Percentiles rank a stretch among this genome's conserved stretches.
phyloP scores from a whole-genome alignment of 2,113 vertebrate species.

The Isichthys henryi region DNA sequence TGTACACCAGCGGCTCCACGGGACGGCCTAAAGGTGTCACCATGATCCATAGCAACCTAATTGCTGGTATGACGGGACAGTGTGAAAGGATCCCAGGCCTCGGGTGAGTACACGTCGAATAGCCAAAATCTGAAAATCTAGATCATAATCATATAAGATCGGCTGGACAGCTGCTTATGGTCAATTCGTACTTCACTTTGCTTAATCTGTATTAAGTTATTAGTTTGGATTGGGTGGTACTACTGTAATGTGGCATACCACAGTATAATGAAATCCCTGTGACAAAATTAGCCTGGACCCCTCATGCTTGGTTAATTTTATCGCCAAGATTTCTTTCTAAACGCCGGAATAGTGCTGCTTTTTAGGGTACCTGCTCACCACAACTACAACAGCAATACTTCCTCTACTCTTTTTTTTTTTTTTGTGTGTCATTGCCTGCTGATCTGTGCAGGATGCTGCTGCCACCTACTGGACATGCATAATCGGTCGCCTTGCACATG shows the following conservation, averaged over 20 bases:
- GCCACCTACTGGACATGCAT: background rate
- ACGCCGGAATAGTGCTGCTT: background rate
- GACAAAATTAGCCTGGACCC: background rate
- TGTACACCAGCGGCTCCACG: constrained; percentile 98
- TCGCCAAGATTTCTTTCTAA: background rate
- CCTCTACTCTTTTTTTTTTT: background rate
- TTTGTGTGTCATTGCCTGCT: background rate
- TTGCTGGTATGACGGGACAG: constrained; percentile 92
- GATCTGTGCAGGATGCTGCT: background rate
- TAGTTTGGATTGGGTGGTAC: background rate
- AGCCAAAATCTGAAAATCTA: background rate
- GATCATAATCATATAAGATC: background rate
- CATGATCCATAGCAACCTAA: constrained; percentile 88
- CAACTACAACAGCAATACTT: background rate
- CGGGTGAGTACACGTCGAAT: constrained; percentile 61
- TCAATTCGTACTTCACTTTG: background rate
- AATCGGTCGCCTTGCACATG: background rate
- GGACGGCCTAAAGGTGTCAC: constrained; percentile 92
- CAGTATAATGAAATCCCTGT: background rate
- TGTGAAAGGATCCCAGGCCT: constrained; percentile 89
- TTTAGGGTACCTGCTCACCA: background rate
- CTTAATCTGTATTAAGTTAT: background rate
- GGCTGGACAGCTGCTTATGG: background rate
- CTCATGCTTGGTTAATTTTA: background rate
- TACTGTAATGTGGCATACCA: background rate